These are phyloP conservation scores for Beris chalybata DNA, from an alignment of 2,888 invertebrate genomes.

Conservation along the genomic window DNA sequence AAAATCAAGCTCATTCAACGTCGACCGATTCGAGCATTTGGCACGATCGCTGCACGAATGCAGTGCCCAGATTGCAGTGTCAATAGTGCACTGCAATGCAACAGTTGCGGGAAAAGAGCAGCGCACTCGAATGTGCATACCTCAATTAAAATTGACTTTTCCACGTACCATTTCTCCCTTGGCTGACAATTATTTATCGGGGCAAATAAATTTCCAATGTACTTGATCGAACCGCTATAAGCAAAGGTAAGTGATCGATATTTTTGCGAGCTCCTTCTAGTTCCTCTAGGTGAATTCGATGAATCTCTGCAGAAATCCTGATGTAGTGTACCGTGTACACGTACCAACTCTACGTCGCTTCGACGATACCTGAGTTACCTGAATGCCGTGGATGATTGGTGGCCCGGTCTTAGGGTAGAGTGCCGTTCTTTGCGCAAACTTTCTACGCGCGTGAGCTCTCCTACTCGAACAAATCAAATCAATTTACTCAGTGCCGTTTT, in stretches of 20 bases:
- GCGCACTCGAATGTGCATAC: slow-evolving; percentile 4
- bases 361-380: background rate
- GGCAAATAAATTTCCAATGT: slow-evolving; percentile 1
- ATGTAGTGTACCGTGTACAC: no score
- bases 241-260: no score
- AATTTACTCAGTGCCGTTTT: slow-evolving; percentile 2
- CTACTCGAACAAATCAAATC: slow-evolving; percentile 8
- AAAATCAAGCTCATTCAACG: no score
- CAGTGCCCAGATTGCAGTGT: background rate
- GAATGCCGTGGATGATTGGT: slow-evolving; percentile 5
- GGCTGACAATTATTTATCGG: slow-evolving; percentile 18
- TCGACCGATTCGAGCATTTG: background rate
- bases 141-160: slow-evolving; percentile 22
- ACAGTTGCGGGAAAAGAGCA: background rate
- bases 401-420: background rate
- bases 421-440: background rate
- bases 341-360: no score
- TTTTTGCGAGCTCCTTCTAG: no score
- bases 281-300: no score
- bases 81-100: no score
- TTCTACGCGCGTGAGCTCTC: background rate
- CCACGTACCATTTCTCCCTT: slow-evolving; percentile 14
- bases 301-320: background rate
- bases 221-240: background rate
- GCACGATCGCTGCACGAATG: slow-evolving; percentile 3